Evolutionary conservation across 1,140 invertebrate species (phyloP), one percentile per base, ranked within the genome.

Genomic region (Drosophila azteca): DNA sequence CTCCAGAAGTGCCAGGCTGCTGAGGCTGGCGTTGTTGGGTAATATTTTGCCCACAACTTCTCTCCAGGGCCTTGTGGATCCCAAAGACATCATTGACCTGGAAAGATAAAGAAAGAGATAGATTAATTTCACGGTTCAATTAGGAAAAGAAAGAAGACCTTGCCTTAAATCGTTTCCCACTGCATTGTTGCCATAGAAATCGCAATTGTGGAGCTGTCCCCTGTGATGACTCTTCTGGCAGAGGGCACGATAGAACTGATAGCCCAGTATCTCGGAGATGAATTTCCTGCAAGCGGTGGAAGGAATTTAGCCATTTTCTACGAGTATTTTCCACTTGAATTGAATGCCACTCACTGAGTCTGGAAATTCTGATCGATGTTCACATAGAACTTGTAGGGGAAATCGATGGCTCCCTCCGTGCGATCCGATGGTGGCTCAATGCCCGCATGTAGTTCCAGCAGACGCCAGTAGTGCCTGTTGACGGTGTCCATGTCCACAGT

Each of bases 381-480:
- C 9, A 90, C 74, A 20, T 91, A 91, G 63, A 91, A 91, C 15
- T 84, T 91, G 54, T 91, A 91, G 11, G 93, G 94, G 7, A 94
- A 92, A 79, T 95, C 94, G 60, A 95, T 95, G 78, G 94, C 93
- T 3, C 91, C 82, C 62, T 94, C 93, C 4, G 77, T 85, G n/a
- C 94, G 90, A 53, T 87, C 85, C 0, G 92, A 88, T 1, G 94
- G 94, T 8, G 94, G 92, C 55, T 93, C 93, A 5, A 95, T 77
- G n/a, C 94, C 94, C 69, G 94, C 94, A 70, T 94, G 93, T 46
- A 93, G 79, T 57, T 93, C 90, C 74, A 90, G 59, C 0, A 94
- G 79, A 15, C 93, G 79, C 94, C 94, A 95, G 92, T 94, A 95
- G 48, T 93, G 92, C 8, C 81, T 82, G 79, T 95, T 95, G 55